Base-by-base conservation (phyloP, 1,140 invertebrate genomes). In the Probaryconus sp. region DNA sequence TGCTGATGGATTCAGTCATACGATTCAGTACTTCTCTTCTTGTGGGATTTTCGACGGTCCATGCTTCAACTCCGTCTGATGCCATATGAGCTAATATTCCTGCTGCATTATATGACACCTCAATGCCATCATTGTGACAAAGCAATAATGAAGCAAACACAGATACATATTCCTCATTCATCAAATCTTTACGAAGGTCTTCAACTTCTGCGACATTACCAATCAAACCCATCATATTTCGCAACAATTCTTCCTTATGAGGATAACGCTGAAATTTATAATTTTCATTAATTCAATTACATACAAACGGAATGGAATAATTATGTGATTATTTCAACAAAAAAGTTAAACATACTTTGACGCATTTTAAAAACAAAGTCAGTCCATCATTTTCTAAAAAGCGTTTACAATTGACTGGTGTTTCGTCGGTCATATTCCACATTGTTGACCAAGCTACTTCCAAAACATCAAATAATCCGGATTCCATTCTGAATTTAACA, bases 401-500 rank as follows among this genome's bases (percentile, higher is more conserved):
- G 80, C 94, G 90, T 83, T 92, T 89, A 89, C 97, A 98, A 89
- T 98, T 98, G 61, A 93, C 89, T 16, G 96, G 94, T 26, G 96
- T 98, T 89, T 98, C 97, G 88, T 98, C 97, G 37, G 97, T 99
- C 37, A 98, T 96, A 88, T 99, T 99, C 95, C 94, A 96, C 94
- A 99, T 94, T 2, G 96, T 97, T 60, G 96, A 98, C 98, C 98
- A 99, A 3, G 97, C 95, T 9, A 98, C 95, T 89, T 99, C 97
- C 86, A 99, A 91, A 1, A 98, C 95, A 85, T 99, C 97, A 85
- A 96, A 98, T 11, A 93, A 85, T 28, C 90, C 88, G 30, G 91
- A 88, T 7, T 91, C 89, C 21, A 97, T 87, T 35, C 95, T 90
- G 76, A 94, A 92, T 53, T 92, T 89, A 40, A 98, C 96, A 48